Conservation (phyloP, 1,140 invertebrate genomes). For the Aricia agestis region DNA sequence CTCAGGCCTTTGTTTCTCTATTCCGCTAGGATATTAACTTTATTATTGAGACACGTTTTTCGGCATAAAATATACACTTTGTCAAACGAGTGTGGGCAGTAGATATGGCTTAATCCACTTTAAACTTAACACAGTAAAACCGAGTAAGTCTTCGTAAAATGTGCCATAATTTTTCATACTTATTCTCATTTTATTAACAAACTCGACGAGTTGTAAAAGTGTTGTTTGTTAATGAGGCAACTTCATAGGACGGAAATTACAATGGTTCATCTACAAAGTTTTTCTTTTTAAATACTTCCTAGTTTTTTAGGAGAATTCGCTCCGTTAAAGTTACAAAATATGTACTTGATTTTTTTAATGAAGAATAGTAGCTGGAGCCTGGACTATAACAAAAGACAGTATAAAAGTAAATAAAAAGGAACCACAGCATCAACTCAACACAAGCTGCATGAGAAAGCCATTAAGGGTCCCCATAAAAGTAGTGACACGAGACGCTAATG, state of each 20-base stretch:
- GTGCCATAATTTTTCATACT: neutral
- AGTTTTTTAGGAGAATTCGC: neutral
- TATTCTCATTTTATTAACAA: neutral
- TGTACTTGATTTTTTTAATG: neutral
- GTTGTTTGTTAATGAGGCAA: neutral
- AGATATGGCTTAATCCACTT: neutral
- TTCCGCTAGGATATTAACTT: too few relatives aligned
- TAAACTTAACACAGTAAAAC: neutral
- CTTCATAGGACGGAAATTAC: neutral
- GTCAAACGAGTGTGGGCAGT: neutral
- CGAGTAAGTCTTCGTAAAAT: neutral
- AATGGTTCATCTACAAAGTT: neutral
- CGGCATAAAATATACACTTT: neutral
- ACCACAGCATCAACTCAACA: neutral
- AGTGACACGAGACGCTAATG: neutral
- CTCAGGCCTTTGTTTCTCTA: too few relatives aligned
- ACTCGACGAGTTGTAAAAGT: neutral
- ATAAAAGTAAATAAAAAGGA: neutral
- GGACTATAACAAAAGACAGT: too few relatives aligned
- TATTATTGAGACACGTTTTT: too few relatives aligned
- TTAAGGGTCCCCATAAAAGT: slow-evolving; percentile 9
- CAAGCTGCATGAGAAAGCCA: slow-evolving; percentile 9
- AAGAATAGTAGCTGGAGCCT: neutral
- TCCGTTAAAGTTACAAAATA: neutral
- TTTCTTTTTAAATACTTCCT: neutral